phyloP scores from a whole-genome alignment of 2,888 invertebrate genomes.

The Limnephilus marmoratus region DNA sequence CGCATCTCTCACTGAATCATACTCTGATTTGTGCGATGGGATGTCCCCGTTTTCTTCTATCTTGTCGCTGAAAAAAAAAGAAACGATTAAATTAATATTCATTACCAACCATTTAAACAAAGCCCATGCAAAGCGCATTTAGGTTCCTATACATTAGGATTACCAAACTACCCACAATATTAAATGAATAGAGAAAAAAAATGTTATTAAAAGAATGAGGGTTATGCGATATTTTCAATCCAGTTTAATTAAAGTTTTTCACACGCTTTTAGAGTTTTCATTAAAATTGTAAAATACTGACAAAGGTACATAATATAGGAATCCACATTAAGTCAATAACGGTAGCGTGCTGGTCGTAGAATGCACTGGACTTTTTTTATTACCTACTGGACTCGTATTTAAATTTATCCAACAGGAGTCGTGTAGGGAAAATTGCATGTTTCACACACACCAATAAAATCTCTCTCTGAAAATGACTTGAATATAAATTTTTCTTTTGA shows the following conservation, averaged over 20 bases:
- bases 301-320: no score
- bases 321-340: not conserved
- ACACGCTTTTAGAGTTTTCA: not conserved
- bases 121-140: no score
- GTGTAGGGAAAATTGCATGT: not conserved
- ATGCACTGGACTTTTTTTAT: not conserved
- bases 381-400: not conserved
- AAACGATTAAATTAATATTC: not conserved
- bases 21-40: conserved; percentile 57
- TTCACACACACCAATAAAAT: not conserved
- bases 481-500: no score
- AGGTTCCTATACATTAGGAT: no score
- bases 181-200: not conserved
- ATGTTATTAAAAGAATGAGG: not conserved
- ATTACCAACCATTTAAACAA: no score
- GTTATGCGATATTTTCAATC: not conserved
- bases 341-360: not conserved
- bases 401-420: not conserved
- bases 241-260: not conserved
- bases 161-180: no score
- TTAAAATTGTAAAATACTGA: not conserved
- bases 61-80: conserved; percentile 62
- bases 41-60: conserved; percentile 60
- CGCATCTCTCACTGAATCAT: conserved; percentile 46
- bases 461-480: no score